Evolutionary conservation across 2,113 vertebrate species (phyloP).

Genomic region (Prunella himalayana): DNA sequence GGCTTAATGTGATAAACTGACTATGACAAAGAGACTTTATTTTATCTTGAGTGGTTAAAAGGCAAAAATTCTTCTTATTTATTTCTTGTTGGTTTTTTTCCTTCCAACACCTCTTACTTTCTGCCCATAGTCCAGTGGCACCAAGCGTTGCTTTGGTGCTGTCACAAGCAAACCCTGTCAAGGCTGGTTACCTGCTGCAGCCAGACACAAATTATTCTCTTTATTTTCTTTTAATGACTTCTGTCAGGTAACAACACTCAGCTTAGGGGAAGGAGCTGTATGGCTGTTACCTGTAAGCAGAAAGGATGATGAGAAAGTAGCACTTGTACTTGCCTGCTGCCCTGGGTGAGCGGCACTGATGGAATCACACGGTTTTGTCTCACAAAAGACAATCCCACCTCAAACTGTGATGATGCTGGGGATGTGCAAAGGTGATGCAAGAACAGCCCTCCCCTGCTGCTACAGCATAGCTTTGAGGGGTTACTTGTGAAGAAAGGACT

Average conservation of each 20-base stretch:
- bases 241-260: neutral
- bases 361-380: fast-evolving
- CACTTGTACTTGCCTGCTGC: neutral
- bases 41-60: slow-evolving; percentile 51
- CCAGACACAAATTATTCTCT: neutral
- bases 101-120: neutral
- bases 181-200: neutral
- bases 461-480: neutral
- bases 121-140: neutral
- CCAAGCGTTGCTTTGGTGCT: neutral
- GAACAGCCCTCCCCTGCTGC: neutral
- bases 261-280: neutral
- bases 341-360: neutral
- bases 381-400: neutral
- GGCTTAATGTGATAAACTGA: slow-evolving; percentile 67
- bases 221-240: neutral
- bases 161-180: neutral
- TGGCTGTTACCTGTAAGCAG: neutral
- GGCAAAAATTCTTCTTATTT: neutral
- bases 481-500: neutral
- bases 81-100: neutral
- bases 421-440: neutral
- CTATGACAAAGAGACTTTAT: slow-evolving; percentile 65
- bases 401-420: neutral
- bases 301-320: neutral